Evolutionary conservation across 2,888 invertebrate genomes (phyloP).

Genomic region (Sarcophaga carnaria): DNA sequence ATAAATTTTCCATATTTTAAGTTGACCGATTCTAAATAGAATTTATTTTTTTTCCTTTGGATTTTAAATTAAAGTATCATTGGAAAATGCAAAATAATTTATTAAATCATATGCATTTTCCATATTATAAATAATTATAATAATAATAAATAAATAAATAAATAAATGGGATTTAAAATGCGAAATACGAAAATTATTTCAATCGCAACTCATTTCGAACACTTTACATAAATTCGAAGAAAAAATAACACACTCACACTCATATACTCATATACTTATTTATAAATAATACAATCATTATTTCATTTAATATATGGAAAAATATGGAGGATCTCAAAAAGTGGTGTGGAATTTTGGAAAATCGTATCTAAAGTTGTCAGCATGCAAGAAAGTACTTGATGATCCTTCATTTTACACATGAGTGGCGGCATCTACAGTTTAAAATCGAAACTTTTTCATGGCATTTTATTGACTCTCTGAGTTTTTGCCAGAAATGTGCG

Average conservation of each 20-base stretch:
- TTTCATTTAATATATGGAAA: background rate
- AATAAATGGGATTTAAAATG: conserved; percentile 29
- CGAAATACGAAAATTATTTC: conserved; percentile 25
- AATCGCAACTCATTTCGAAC: conserved; percentile 11
- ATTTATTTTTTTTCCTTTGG: background rate
- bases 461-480: no score
- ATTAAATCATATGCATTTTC: conserved; percentile 34
- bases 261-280: conserved; percentile 23
- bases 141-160: conserved; percentile 18
- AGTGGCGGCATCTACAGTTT: no score
- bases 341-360: no score
- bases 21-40: no score
- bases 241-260: background rate
- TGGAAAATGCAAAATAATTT: background rate
- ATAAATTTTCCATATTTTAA: no score
- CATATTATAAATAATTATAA: conserved; percentile 7
- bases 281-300: background rate
- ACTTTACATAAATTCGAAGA: background rate
- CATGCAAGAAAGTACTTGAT: no score
- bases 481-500: no score
- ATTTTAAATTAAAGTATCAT: background rate
- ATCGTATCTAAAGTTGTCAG: no score
- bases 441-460: no score
- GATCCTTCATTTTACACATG: no score
- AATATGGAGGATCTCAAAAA: no score